A percentile compares a stretch with the other conserved stretches of the same genome.
Conservation (phyloP, 1,140 invertebrate genomes). For the Tetramorium parvispinum region DNA sequence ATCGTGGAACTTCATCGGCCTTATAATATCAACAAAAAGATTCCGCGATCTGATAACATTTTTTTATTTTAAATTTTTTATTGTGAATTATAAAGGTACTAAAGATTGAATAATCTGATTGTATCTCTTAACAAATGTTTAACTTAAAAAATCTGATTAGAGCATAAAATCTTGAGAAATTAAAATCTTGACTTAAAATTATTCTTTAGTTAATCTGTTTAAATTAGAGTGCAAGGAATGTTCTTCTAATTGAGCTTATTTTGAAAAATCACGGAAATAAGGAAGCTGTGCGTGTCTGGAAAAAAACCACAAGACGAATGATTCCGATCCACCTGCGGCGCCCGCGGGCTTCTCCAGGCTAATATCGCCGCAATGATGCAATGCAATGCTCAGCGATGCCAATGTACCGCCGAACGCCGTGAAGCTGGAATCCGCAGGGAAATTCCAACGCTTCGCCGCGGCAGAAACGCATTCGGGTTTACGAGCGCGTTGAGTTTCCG, state of each 20-base stretch:
- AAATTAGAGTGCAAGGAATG: background rate
- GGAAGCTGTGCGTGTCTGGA: background rate
- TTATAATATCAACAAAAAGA: background rate
- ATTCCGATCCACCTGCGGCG: constrained; percentile 8
- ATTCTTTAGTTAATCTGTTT: background rate
- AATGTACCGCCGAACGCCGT: background rate
- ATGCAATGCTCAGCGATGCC: constrained; percentile 11
- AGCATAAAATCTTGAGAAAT: background rate
- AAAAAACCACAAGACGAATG: background rate
- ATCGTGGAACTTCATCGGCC: background rate
- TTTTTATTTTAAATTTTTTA: too few relatives aligned
- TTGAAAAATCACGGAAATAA: background rate
- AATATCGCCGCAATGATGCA: constrained; percentile 30
- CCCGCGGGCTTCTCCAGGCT: background rate
- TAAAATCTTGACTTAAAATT: background rate
- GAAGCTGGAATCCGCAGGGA: constrained; percentile 46
- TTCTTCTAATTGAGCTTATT: background rate
- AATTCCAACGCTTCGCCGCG: constrained; percentile 58
- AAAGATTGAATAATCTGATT: background rate
- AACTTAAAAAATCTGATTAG: background rate
- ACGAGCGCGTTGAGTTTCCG: constrained; percentile 67
- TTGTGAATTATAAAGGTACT: background rate
- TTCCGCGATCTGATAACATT: background rate
- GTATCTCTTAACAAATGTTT: background rate
- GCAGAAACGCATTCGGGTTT: constrained; percentile 62